Evolutionary conservation across 2,888 invertebrate genomes (phyloP), one percentile per base, ranked within the genome.

Genomic region (Cheilosia urbana): DNA sequence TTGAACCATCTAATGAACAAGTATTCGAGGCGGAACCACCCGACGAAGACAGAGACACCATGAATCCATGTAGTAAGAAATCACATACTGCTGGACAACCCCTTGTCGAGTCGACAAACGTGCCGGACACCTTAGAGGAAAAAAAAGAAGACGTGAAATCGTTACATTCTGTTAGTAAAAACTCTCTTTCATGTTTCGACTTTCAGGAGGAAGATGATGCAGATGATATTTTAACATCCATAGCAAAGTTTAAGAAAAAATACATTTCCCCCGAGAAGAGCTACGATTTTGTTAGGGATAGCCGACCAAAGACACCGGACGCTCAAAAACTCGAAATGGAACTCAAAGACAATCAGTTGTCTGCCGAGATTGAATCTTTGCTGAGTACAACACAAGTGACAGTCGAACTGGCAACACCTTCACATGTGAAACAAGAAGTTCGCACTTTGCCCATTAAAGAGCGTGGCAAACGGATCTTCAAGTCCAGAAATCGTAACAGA

Each of bases 141-240:
- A 42, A 75, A n/a, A 2, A 34, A 19, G 40, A n/a, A 7, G 69
- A 69, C 11, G 9, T 17, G 5, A 71, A 51, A 37, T n/a, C 11
- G 17, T 3, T 24, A 7, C 80, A 49, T 27, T 55, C 71, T 11
- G 53, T 60, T 19, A 71, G 34, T 27, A 84, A 84, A 34, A 17
- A 65, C 15, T 77, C 88, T 2, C 76, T 95, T 68, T 95, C 96
- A 0, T 96, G 96, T 90, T 97, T 96, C 90, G 96, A 97, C 91
- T 96, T 96, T 90, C 95, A 95, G 88, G 95, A 95, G 65, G 96
- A 96, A 84, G 96, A 96, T 87, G 96, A 96, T 87, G 95, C 96
- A 90, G 94, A 93, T 51, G 92, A 93, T 9, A 82, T 88, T 5
- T 62, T 89, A 24, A 88, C 89, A 71, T 89, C 89, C 0, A 88